These are phyloP conservation scores for Heliconius hermathena DNA, from an alignment of 1,140 invertebrate species.

Conservation along the genomic window DNA sequence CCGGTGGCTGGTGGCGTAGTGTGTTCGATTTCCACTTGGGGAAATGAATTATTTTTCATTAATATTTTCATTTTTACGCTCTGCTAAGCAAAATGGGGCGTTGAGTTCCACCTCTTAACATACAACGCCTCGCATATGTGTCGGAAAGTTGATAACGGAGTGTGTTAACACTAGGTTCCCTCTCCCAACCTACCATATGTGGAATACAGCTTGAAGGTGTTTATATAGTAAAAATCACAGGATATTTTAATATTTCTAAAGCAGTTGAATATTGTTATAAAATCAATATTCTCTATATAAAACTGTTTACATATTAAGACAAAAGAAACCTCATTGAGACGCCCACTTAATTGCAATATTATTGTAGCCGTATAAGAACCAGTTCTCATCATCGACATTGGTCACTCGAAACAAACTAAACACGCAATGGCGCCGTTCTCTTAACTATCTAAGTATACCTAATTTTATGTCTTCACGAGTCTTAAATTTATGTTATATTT, in stretches of 20 bases:
- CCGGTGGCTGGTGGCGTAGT: no score
- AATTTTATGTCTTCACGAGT: conserved; percentile 41
- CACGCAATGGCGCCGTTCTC: conserved; percentile 39
- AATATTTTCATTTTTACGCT: no score
- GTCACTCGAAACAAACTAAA: conserved; percentile 38
- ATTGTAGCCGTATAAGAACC: conserved; percentile 40
- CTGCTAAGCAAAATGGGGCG: no score
- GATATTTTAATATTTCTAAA: background rate
- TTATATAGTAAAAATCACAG: background rate
- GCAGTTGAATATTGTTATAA: background rate
- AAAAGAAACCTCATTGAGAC: conserved; percentile 35
- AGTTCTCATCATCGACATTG: conserved; percentile 38
- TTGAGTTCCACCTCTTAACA: background rate
- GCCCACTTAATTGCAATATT: conserved; percentile 43
- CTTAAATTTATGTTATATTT: conserved; percentile 41
- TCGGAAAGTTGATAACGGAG: background rate
- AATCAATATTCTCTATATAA: conserved; percentile 1
- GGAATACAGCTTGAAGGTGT: background rate
- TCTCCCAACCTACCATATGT: no score
- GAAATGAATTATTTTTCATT: no score
- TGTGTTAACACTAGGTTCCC: background rate
- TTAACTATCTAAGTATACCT: conserved; percentile 34
- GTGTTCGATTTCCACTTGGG: no score
- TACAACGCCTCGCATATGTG: background rate
- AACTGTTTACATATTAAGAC: conserved; percentile 17